Percentiles rank a stretch among this genome's conserved stretches.
Conservation (phyloP, 2,888 invertebrate genomes). For the Melipona bicolor region DNA sequence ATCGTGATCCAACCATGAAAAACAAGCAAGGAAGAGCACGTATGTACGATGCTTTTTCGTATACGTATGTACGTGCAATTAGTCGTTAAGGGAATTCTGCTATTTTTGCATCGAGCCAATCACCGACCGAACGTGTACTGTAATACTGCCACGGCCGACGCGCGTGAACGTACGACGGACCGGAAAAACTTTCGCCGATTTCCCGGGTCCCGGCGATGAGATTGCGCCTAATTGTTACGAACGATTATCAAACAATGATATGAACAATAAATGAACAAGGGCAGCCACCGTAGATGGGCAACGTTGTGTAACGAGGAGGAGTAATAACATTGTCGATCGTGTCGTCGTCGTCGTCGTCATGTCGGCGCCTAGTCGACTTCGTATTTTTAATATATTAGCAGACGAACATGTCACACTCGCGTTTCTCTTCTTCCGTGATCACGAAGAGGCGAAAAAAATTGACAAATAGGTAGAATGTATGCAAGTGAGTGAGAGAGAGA, state of each 20-base stretch:
- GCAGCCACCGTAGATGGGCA: neutral
- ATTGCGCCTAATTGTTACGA: constrained; percentile 4
- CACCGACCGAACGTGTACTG: constrained; percentile 35
- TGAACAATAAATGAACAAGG: neutral
- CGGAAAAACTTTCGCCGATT: constrained; percentile 25
- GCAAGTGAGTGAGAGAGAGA: neutral
- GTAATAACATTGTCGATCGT: constrained; percentile 33
- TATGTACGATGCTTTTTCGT: neutral
- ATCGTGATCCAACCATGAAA: no score
- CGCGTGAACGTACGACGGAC: constrained; percentile 36
- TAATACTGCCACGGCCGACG: constrained; percentile 56
- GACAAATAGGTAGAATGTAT: constrained; percentile 39
- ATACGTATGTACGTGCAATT: neutral
- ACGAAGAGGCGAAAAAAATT: neutral
- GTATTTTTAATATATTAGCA: constrained; percentile 54
- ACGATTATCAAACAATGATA: neutral
- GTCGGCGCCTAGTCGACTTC: constrained; percentile 57
- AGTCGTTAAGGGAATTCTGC: constrained; percentile 3
- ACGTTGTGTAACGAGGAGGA: constrained; percentile 2
- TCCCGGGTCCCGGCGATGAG: constrained; percentile 21
- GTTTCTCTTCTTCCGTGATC: constrained; percentile 19
- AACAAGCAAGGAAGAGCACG: neutral
- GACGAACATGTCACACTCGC: constrained; percentile 39
- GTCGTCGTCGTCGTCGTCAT: constrained; percentile 31
- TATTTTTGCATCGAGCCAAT: constrained; percentile 50